Conservation (phyloP, 2,797 vertebrate species). For the Nyctalus aviator region DNA sequence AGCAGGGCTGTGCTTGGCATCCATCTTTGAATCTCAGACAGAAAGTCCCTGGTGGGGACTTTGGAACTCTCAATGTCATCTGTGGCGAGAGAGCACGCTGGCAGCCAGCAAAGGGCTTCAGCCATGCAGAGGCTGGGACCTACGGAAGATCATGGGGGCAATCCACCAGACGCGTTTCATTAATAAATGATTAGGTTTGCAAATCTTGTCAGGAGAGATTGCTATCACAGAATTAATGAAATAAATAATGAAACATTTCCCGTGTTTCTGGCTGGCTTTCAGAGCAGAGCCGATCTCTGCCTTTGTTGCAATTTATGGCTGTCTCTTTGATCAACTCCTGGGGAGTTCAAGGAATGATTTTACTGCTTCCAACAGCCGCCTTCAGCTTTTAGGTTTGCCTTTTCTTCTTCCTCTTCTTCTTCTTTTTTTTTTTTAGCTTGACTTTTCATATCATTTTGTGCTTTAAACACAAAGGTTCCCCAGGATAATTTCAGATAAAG, state of each 20-base stretch:
- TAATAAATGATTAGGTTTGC: conserved; percentile 88
- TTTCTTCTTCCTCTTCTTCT: not conserved
- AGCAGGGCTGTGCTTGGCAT: conserved; percentile 4
- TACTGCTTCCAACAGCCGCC: conserved; percentile 63
- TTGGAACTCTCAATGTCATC: conserved; percentile 56
- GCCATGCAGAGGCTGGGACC: conserved; percentile 62
- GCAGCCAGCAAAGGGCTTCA: conserved; percentile 46
- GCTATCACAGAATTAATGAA: conserved; percentile 85
- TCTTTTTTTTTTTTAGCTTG: conserved; percentile 63
- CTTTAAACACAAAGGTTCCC: conserved; percentile 78
- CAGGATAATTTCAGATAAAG: conserved; percentile 80
- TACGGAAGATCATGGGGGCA: conserved; percentile 63
- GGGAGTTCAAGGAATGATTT: conserved; percentile 75
- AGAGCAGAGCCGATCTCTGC: conserved; percentile 79
- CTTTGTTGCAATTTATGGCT: conserved; percentile 83
- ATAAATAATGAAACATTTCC: conserved; percentile 86
- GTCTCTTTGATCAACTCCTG: conserved; percentile 82
- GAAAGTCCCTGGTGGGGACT: not conserved
- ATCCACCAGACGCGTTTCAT: conserved; percentile 78
- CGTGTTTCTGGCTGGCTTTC: conserved; percentile 83
- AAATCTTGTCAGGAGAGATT: conserved; percentile 86
- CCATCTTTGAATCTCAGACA: conserved; percentile 59
- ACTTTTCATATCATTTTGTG: conserved; percentile 78
- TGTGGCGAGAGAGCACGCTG: conserved; percentile 45
- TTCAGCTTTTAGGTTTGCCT: conserved; percentile 71